These are phyloP conservation scores for Doryteuthis pealeii DNA, from an alignment of 1,140 invertebrate genomes.

Conservation along the genomic window DNA sequence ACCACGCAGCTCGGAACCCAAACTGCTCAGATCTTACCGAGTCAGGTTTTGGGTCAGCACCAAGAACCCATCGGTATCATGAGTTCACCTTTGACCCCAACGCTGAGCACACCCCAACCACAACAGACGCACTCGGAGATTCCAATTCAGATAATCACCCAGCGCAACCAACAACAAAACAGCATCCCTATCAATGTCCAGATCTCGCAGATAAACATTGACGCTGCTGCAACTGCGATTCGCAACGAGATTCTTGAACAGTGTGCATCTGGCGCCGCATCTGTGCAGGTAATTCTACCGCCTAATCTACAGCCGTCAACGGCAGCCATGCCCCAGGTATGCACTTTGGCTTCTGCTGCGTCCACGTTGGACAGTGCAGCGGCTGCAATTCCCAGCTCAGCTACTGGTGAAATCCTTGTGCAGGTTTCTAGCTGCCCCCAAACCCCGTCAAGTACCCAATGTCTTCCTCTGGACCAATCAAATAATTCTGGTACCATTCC, in stretches of 20 bases:
- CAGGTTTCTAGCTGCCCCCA: background rate
- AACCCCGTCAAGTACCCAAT: background rate
- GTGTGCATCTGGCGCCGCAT: background rate
- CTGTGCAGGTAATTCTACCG: background rate
- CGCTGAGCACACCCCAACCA: background rate
- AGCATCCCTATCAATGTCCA: conserved; percentile 31
- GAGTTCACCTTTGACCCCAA: background rate
- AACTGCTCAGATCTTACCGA: background rate
- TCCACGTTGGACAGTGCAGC: background rate
- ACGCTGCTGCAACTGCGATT: background rate
- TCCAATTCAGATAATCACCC: background rate
- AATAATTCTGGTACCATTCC: too few relatives aligned
- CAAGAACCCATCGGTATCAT: background rate
- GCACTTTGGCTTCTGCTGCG: background rate
- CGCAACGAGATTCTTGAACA: background rate
- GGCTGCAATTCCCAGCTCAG: background rate
- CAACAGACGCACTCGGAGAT: background rate
- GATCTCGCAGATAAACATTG: conserved; percentile 69
- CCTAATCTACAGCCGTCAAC: background rate
- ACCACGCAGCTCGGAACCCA: background rate
- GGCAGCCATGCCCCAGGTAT: background rate
- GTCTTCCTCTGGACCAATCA: background rate
- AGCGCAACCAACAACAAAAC: background rate
- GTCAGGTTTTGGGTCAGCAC: background rate
- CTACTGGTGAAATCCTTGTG: background rate